A percentile compares a stretch with the other conserved stretches of the same genome.
These are phyloP conservation scores for Calycopis cecrops DNA, from an alignment of 1,140 invertebrate genomes.

Conservation along the genomic window DNA sequence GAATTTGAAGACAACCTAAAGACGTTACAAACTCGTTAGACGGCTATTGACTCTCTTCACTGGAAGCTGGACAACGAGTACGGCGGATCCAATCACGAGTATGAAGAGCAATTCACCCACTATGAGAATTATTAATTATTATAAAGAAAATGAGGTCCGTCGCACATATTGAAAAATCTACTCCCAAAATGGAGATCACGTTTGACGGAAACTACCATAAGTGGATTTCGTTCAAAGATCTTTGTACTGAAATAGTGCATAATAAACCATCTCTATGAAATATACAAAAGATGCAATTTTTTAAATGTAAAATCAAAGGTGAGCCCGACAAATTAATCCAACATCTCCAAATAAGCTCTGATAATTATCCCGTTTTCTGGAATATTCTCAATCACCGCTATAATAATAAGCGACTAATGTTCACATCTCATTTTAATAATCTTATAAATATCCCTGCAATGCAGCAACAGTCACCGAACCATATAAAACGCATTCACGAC, in stretches of 20 bases:
- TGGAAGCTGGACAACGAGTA: too few relatives aligned
- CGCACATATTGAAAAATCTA: too few relatives aligned
- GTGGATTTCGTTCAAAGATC: too few relatives aligned
- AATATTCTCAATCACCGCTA: constrained; percentile 20
- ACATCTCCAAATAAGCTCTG: too few relatives aligned
- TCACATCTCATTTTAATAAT: constrained; percentile 16
- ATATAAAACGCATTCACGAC: constrained; percentile 21
- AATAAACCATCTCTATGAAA: too few relatives aligned
- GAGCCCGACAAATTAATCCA: too few relatives aligned
- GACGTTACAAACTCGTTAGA: constrained; percentile 20
- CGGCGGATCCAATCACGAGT: constrained; percentile 15
- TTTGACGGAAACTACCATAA: too few relatives aligned
- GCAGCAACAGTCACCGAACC: constrained; percentile 13
- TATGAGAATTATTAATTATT: constrained; percentile 13
- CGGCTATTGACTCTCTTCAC: too few relatives aligned
- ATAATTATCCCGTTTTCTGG: constrained; percentile 17
- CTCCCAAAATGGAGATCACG: too few relatives aligned
- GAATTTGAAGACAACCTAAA: constrained; percentile 17
- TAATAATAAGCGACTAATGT: constrained; percentile 19
- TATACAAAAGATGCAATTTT: constrained; percentile 26
- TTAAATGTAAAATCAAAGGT: constrained; percentile 22
- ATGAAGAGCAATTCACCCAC: constrained; percentile 12
- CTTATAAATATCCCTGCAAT: constrained; percentile 16
- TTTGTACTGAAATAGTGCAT: too few relatives aligned
- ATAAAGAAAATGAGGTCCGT: constrained; percentile 18